Base-by-base conservation (phyloP, 2,797 vertebrate species). In the Etheostoma perlongum region DNA sequence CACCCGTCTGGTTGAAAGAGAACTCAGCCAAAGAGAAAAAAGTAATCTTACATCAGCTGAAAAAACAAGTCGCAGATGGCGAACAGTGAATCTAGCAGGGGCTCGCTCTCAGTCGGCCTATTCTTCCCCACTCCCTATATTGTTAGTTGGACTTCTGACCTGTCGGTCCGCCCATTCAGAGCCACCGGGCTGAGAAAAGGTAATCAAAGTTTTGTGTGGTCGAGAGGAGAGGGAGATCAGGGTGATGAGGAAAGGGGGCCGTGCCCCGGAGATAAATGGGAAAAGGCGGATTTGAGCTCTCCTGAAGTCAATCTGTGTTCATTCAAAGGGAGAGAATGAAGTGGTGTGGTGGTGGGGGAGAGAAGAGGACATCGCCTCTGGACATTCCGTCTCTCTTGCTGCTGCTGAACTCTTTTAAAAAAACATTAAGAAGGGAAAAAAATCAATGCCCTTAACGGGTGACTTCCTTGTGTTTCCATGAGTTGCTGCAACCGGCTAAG, bases 271-370 rank as follows among this genome's bases (percentile, higher is more conserved):
- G 76, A 81, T 60, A 74, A 72, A 87, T 82, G 71, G 62, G 52
- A 79, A 88, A 67, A 85, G 78, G 83, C 6, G 42, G 81, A 88
- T 89, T 75, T 60, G 72, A 75, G 55, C 60, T 54, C 85, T 79
- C 76, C 74, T 84, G 11, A 65, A 90, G 71, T 91, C 78, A 88
- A 84, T 89, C 85, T 87, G 83, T 73, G 79, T 80, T 85, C 55
- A 1, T 64, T 88, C 74, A 78, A 72, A 82, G 55, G 59, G 62
- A 82, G 67, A 72, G 63, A 74, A 85, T 69, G 64, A 83, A 74
- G 75, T 46, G 57, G 27, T n/a, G 18, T 27, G 47, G 33, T 30
- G 49, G 63, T 4, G 33, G 3, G n/a, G 1, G 30, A 53, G 71
- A 62, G 40, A 42, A 55, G 69, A 81, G 48, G 57, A 77, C 59